Base-by-base conservation (phyloP, 2,113 vertebrate genomes). In the Phodopus roborovskii region DNA sequence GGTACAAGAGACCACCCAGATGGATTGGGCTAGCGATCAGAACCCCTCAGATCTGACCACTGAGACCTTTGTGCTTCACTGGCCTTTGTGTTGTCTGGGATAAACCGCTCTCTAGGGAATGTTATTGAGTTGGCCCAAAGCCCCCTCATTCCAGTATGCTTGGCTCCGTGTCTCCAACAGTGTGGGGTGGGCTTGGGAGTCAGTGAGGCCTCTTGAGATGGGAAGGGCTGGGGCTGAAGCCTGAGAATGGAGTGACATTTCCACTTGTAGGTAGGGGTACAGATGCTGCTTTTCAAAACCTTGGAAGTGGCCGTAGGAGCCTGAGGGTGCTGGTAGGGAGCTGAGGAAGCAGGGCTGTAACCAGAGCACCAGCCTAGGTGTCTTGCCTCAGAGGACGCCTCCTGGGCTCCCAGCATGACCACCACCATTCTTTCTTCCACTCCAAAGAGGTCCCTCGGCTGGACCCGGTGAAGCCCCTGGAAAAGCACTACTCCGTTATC, bases 361-460 rank as follows among this genome's bases (percentile, higher is more conserved):
- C 74, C 81, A 7, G 39, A 83, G 39, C 56, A 28, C 30, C 56
- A 90, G 48, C 60, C 88, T 58, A 26, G 62, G 19, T 36, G 48
- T 39, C 28, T 77, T 71, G 20, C 50, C 71, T 10, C 15, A 17
- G 58, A 9, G 1, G 42, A 17, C 0, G 71, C 11, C 26, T 71
- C n/a, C 85, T 66, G 24, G 75, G 36, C 48, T 74, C 68, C 30
- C 42, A 60, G 58, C 33, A 7, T 86, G 70, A 96, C 39, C 13
- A 5, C 85, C 19, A 16, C 42, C 30, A 24, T 20, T 91, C 22
- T 75, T n/a, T 17, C 53, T 33, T 3, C 6, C 1, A 1, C 0
- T 75, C 71, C 68, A 15, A 98, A 99, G 99, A 99, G 94, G 96
- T 98, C 0, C 99, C 99, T 0, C 98, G 98, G n/a, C 98, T 98